phyloP scores from a whole-genome alignment of 2,797 vertebrate genomes.

The Sciurus carolinensis region DNA sequence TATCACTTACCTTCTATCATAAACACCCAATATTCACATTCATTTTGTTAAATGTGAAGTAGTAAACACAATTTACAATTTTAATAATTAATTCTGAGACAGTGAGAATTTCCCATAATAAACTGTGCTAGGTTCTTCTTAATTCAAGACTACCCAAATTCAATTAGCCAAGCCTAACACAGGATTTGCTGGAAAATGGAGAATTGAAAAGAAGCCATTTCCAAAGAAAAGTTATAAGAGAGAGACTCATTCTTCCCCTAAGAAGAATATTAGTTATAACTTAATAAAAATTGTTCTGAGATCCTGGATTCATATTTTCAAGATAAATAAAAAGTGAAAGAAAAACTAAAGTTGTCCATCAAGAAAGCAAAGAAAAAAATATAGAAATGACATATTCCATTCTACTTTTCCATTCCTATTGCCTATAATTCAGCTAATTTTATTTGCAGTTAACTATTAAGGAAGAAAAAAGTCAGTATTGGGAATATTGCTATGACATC shows the following conservation, averaged over 20 bases:
- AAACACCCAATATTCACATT: background rate
- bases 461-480: background rate
- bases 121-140: conserved; percentile 11
- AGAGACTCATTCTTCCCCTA: background rate
- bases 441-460: background rate
- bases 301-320: background rate
- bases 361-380: conserved; percentile 29
- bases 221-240: background rate
- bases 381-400: background rate
- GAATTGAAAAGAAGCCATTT: conserved; percentile 28
- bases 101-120: conserved; percentile 31
- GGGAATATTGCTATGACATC: background rate
- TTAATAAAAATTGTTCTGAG: background rate
- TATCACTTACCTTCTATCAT: conserved; percentile 23
- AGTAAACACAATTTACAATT: background rate
- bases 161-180: background rate
- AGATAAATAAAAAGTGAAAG: conserved; percentile 41
- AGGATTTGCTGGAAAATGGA: conserved; percentile 42
- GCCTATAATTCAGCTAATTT: background rate
- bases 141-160: conserved; percentile 21
- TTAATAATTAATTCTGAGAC: conserved; percentile 50
- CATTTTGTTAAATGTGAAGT: conserved; percentile 14
- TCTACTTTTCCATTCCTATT: background rate
- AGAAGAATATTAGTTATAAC: background rate
- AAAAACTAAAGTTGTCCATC: background rate